Base-by-base conservation (phyloP, 2,113 vertebrate species). In the Microtus ochrogaster region DNA sequence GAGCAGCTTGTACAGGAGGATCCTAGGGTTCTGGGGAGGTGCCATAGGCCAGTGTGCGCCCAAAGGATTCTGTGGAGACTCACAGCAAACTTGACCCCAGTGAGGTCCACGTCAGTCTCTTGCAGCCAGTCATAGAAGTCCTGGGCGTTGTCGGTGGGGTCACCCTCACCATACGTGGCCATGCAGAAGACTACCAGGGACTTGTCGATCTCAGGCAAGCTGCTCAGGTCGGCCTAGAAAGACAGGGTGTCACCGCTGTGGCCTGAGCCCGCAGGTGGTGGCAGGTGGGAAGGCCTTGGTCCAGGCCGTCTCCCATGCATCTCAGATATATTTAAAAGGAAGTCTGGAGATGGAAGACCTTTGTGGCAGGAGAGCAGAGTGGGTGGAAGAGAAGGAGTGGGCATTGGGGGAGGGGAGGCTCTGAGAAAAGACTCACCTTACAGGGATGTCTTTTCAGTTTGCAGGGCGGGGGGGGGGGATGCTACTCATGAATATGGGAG, bases 71-170 rank as follows among this genome's bases (percentile, higher is more conserved):
- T 63, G 0, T 9, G 26, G 58, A 4, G n/a, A 98, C 99, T 99
- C 97, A 99, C 99, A 10, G 99, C 99, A 65, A 97, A 99, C 17
- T 99, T 99, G 58, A 99, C 98, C 41, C 99, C 99, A 0, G 99
- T 98, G 28, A 99, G 98, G 94, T 99, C 98, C 2, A 98, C 88
- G 0, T 99, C 99, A 0, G 99, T 98, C 97, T 99, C 99, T 97
- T 99, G 99, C 74, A 99, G 98, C 99, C 99, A 99, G 97, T 99
- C 99, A 0, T 99, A 99, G 98, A 99, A 99, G 97, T 99, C 99
- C 96, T 99, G 99, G 72, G 99, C 99, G 0, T 99, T 99, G 96
- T 99, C 99, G 0, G 99, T 99, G 36, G 99, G 99, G 97, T 99
- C 99, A 0, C 99, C 99, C 94, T 99, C 99, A 0, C 99, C 99